Percentiles rank a stretch among this genome's conserved stretches.
These are phyloP conservation scores for Pelvicachromis taeniatus DNA, from an alignment of 2,113 vertebrate species.

Conservation along the genomic window DNA sequence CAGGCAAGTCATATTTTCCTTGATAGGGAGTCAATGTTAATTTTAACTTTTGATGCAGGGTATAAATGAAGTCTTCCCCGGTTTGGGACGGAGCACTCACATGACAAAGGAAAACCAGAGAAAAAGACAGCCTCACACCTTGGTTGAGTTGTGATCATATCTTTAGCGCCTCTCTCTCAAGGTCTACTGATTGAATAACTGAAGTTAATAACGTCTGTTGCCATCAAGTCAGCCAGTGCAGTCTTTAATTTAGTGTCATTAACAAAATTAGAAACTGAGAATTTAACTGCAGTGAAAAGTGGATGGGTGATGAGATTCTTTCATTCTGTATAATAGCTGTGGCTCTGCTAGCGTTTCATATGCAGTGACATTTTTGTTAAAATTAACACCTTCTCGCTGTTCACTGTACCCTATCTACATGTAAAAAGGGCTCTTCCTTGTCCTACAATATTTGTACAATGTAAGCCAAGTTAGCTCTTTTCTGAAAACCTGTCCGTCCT, in stretches of 20 bases:
- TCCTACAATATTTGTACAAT: neutral
- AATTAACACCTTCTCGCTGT: neutral
- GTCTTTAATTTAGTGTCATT: constrained; percentile 43
- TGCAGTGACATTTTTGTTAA: neutral
- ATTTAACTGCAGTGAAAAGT: constrained; percentile 16
- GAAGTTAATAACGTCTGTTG: constrained; percentile 43
- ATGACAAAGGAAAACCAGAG: neutral
- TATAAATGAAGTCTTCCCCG: neutral
- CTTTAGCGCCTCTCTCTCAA: constrained; percentile 54
- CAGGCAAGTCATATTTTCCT: constrained; percentile 59
- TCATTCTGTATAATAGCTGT: constrained; percentile 9
- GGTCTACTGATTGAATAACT: constrained; percentile 41
- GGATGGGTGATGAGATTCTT: constrained; percentile 11
- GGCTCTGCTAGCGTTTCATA: neutral
- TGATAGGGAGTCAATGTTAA: constrained; percentile 56
- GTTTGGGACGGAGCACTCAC: neutral
- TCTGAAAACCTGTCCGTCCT: neutral
- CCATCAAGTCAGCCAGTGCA: constrained; percentile 23
- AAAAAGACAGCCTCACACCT: neutral
- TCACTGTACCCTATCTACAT: neutral
- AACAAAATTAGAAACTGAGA: constrained; percentile 43
- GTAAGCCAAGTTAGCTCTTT: neutral
- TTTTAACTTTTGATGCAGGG: constrained; percentile 29
- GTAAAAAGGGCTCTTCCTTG: neutral
- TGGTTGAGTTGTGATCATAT: constrained; percentile 56